Evolutionary conservation across 2,113 vertebrate species (phyloP).

Genomic region (Plecturocebus donacophilus): DNA sequence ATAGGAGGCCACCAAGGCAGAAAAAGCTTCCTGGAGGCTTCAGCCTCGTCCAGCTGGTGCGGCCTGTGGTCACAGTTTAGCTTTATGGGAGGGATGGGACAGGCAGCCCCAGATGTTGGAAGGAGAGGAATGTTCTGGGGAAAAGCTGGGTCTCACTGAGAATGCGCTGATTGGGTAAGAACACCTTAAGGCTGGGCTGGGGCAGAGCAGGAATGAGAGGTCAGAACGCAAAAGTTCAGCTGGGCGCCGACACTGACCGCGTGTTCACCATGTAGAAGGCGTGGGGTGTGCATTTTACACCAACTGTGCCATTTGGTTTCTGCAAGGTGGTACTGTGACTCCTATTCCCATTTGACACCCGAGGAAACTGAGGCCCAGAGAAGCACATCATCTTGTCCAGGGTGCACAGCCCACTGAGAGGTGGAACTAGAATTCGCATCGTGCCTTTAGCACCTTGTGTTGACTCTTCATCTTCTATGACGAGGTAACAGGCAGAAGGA

Average conservation of each 20-base stretch:
- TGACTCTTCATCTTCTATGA: too few relatives aligned
- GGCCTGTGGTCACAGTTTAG: background rate
- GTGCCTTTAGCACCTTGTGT: too few relatives aligned
- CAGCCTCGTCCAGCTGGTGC: rapidly evolving
- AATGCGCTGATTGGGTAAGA: background rate
- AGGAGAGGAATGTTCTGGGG: background rate
- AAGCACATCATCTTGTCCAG: background rate
- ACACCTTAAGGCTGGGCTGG: background rate
- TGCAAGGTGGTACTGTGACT: rapidly evolving
- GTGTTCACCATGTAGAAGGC: rapidly evolving
- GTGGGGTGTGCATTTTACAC: rapidly evolving
- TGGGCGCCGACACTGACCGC: rapidly evolving
- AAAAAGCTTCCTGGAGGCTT: background rate
- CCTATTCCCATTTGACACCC: background rate
- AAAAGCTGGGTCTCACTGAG: background rate
- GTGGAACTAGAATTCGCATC: background rate
- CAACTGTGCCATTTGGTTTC: background rate
- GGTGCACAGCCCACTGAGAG: background rate
- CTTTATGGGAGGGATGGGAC: rapidly evolving
- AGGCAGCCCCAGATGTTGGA: rapidly evolving
- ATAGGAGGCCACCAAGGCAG: background rate
- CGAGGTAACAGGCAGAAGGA: background rate
- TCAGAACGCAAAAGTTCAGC: background rate
- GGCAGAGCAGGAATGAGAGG: background rate
- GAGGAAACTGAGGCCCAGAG: background rate